Conservation (phyloP, 2,888 invertebrate species). For the Lumbricus terrestris region DNA sequence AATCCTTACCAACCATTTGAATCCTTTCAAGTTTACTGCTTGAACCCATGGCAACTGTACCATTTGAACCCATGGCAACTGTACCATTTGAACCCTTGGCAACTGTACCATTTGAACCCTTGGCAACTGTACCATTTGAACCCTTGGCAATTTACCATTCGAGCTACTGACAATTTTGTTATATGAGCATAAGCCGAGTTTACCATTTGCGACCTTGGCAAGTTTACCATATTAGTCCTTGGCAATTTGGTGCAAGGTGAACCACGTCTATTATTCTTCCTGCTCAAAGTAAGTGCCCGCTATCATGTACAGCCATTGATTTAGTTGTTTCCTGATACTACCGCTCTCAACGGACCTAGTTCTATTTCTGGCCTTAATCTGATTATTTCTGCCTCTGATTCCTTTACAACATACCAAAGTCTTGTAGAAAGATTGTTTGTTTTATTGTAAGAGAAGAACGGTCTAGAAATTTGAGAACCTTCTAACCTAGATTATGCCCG, state of each 20-base stretch:
- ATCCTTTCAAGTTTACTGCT: too few species aligned
- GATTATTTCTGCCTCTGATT: background rate
- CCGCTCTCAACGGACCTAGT: background rate
- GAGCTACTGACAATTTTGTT: too few species aligned
- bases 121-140: background rate
- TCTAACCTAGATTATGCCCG: background rate
- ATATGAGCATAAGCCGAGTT: too few species aligned
- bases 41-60: too few species aligned
- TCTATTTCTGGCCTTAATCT: background rate
- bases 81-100: too few species aligned
- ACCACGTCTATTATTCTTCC: background rate
- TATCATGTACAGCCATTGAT: background rate
- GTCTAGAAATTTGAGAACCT: background rate
- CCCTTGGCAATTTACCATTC: background rate
- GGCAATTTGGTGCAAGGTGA: background rate
- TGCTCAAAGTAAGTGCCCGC: background rate
- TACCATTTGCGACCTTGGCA: background rate
- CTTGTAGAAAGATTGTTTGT: background rate
- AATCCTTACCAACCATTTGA: too few species aligned
- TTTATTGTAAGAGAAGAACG: background rate
- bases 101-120: too few species aligned
- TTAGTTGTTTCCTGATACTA: conserved; percentile 3
- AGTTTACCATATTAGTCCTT: too few species aligned
- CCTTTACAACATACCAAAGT: background rate
- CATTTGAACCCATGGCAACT: too few species aligned